Conservation (phyloP, 2,888 invertebrate genomes). For the Phymatocera aterrima region DNA sequence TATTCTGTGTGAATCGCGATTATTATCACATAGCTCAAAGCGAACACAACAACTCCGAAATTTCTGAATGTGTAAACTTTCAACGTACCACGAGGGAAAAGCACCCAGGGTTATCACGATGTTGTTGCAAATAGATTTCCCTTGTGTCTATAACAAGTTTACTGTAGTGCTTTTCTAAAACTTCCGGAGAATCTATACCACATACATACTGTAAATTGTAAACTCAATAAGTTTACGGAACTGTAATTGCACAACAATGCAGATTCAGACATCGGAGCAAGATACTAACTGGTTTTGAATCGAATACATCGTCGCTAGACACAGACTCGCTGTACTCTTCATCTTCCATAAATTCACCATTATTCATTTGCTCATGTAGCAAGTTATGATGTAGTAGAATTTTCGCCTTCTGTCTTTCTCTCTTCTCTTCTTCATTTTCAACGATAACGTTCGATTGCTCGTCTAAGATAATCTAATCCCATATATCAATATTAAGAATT, state of each 20-base stretch:
- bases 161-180: constrained; percentile 60
- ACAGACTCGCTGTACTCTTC: constrained; percentile 54
- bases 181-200: constrained; percentile 47
- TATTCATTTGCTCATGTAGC: constrained; percentile 38
- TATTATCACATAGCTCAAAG: background rate
- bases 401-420: constrained; percentile 54
- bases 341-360: background rate
- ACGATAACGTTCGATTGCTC: constrained; percentile 61
- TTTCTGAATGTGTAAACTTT: background rate
- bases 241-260: no score
- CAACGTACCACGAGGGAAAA: constrained; percentile 66
- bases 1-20: background rate
- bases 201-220: background rate
- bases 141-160: constrained; percentile 63
- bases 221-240: background rate
- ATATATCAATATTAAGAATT: background rate
- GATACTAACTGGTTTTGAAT: constrained; percentile 30
- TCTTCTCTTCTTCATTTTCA: constrained; percentile 58
- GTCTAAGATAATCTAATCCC: constrained; percentile 62
- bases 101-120: constrained; percentile 68
- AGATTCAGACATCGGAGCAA: background rate
- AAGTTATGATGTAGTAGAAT: constrained; percentile 53
- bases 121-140: constrained; percentile 64
- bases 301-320: constrained; percentile 56
- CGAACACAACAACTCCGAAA: background rate